phyloP scores from a whole-genome alignment of 1,140 invertebrate genomes.

The Triops longicaudatus region DNA sequence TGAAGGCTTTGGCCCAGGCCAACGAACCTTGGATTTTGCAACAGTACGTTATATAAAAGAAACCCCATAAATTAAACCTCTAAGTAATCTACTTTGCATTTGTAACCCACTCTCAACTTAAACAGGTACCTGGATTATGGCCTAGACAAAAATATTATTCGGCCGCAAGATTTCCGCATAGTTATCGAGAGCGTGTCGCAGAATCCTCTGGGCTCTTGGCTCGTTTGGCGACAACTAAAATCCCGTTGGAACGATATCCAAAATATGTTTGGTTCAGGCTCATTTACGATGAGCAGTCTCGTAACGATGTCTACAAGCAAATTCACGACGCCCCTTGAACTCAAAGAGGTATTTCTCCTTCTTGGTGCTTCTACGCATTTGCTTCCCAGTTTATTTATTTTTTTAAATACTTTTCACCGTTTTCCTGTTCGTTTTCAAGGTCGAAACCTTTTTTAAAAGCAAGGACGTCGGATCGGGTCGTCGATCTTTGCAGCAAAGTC shows the following conservation, averaged over 20 bases:
- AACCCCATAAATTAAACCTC: background rate
- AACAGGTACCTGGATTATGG: constrained; percentile 53
- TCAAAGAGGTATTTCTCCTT: constrained; percentile 50
- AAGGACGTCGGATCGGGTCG: constrained; percentile 57
- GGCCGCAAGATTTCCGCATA: constrained; percentile 56
- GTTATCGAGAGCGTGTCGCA: constrained; percentile 57
- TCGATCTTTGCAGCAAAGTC: constrained; percentile 57
- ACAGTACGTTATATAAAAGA: constrained; percentile 41
- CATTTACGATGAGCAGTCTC: constrained; percentile 56
- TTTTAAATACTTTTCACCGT: no score
- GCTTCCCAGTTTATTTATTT: no score
- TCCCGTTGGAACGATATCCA: constrained; percentile 60
- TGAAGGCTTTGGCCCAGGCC: constrained; percentile 59
- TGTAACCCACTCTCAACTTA: background rate
- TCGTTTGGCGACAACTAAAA: constrained; percentile 68
- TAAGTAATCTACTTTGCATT: background rate
- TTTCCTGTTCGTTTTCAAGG: constrained; percentile 40
- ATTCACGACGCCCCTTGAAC: constrained; percentile 61
- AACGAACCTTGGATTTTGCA: constrained; percentile 62
- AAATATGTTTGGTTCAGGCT: constrained; percentile 54
- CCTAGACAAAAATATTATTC: constrained; percentile 54
- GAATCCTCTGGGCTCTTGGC: constrained; percentile 58
- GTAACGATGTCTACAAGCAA: constrained; percentile 59
- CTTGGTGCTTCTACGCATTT: constrained; percentile 23
- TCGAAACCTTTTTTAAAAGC: constrained; percentile 56